These are phyloP conservation scores for Falco cherrug DNA, from an alignment of 2,797 vertebrate genomes.

Conservation along the genomic window DNA sequence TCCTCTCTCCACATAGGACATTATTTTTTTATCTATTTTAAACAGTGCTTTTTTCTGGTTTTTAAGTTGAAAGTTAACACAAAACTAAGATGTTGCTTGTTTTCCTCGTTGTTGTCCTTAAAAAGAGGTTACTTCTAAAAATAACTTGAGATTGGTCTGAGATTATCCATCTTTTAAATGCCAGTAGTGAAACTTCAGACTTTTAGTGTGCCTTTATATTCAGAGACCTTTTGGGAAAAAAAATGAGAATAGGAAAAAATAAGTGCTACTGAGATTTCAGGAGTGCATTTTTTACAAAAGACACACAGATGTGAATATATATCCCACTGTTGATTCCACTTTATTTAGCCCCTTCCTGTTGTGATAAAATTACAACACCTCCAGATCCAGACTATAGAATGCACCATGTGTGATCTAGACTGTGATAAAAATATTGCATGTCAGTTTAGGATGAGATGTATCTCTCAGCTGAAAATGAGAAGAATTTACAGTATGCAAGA, in stretches of 20 bases:
- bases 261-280: not conserved
- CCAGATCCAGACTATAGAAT: not conserved
- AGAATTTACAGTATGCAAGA: not conserved
- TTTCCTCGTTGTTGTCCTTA: not conserved
- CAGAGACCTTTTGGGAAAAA: not conserved
- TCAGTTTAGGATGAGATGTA: not conserved
- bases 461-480: not conserved
- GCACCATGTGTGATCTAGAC: not conserved
- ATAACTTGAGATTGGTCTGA: not conserved
- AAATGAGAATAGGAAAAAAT: not conserved
- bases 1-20: not conserved
- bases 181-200: not conserved
- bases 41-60: not conserved
- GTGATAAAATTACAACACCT: not conserved
- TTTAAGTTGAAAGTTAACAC: not conserved
- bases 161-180: not conserved
- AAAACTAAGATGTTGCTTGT: not conserved
- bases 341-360: not conserved
- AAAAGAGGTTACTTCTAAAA: not conserved
- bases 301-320: not conserved
- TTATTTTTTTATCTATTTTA: not conserved
- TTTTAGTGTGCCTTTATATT: not conserved
- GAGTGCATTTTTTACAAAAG: not conserved
- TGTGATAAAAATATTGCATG: not conserved
- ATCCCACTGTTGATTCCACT: not conserved